Conservation (phyloP, 2,797 vertebrate species). For the Phataginus tetradactyla region DNA sequence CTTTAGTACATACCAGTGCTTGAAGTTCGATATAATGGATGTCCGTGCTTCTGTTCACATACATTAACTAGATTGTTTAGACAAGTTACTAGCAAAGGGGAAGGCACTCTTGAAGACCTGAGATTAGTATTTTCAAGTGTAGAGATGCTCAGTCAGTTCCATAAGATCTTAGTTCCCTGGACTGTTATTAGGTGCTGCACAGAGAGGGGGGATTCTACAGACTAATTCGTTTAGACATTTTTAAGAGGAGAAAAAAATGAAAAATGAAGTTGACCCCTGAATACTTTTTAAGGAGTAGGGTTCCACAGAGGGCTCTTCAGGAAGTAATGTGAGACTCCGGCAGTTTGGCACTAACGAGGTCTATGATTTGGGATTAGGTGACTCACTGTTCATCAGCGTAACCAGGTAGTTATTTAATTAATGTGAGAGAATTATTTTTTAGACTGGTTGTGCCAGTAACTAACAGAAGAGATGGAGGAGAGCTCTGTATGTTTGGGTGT, state of each 20-base stretch:
- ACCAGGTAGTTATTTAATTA: background rate
- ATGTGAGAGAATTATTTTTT: background rate
- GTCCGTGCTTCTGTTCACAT: background rate
- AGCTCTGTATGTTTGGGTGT: background rate
- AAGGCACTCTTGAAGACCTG: background rate
- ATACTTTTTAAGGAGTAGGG: background rate
- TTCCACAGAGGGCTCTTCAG: background rate
- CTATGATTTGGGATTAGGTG: background rate
- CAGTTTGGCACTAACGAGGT: background rate
- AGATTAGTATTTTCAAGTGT: background rate
- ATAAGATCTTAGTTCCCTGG: background rate
- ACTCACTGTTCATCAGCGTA: background rate
- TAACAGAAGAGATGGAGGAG: background rate
- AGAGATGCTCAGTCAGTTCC: background rate
- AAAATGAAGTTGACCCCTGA: background rate
- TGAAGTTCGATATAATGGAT: background rate
- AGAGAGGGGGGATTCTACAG: background rate
- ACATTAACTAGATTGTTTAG: background rate
- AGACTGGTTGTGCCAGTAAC: background rate
- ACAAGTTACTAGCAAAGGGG: background rate
- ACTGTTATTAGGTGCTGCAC: background rate
- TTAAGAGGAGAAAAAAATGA: background rate
- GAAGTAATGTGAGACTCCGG: background rate
- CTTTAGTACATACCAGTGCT: background rate
- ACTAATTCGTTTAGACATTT: background rate